Evolutionary conservation across 2,113 vertebrate species (phyloP).

Genomic region (Carlito syrichta): DNA sequence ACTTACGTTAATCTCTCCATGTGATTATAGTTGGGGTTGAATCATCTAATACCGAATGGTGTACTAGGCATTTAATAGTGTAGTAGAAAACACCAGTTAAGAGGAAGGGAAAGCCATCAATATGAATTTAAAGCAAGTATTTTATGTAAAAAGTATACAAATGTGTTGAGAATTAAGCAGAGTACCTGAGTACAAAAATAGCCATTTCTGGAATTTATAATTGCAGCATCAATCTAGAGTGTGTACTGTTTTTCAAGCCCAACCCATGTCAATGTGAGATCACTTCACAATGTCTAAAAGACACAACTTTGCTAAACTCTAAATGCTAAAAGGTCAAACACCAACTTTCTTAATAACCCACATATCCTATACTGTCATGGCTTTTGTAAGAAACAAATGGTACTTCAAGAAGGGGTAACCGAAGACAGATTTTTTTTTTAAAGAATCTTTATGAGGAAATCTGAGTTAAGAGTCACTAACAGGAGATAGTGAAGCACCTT

Average conservation of each 20-base stretch:
- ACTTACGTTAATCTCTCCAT: background rate
- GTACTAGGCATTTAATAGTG: background rate
- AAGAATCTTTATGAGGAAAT: background rate
- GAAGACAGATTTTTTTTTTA: too few species aligned
- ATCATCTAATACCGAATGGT: background rate
- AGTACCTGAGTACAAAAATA: background rate
- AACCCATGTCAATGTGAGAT: background rate
- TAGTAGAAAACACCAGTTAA: background rate
- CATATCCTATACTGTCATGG: background rate
- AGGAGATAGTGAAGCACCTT: background rate
- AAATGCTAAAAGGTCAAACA: background rate
- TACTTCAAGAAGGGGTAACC: background rate
- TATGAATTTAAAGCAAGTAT: background rate
- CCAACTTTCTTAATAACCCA: background rate
- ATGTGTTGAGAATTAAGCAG: background rate
- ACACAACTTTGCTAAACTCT: background rate
- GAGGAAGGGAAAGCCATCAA: background rate
- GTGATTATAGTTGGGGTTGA: background rate
- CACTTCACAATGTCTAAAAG: background rate
- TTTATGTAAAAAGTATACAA: background rate
- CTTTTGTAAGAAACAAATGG: background rate
- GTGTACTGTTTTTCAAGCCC: background rate
- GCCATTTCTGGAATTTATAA: background rate
- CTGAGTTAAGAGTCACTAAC: background rate
- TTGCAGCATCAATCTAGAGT: background rate